A percentile compares a stretch with the other conserved stretches of the same genome.
These are phyloP conservation scores for Tringa solitaria DNA, from an alignment of 2,113 vertebrate species.

Conservation along the genomic window DNA sequence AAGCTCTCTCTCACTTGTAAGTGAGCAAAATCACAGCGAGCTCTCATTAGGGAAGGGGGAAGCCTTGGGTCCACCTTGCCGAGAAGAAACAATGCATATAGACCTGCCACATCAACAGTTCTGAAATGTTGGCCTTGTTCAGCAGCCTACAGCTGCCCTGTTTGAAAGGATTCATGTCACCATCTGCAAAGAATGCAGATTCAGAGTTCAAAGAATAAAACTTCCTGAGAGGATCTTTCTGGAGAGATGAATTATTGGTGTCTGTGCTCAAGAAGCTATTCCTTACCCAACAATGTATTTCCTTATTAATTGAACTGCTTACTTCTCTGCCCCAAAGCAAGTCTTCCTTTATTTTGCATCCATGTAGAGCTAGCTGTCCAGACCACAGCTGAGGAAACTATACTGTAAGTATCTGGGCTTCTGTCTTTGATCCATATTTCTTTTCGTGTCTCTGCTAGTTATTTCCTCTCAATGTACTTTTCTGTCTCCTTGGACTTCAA, in stretches of 20 bases:
- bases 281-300: neutral
- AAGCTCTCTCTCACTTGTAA: neutral
- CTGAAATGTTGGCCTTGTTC: neutral
- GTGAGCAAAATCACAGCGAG: neutral
- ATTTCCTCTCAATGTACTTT: neutral
- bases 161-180: neutral
- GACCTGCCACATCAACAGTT: rapidly evolving
- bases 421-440: neutral
- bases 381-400: neutral
- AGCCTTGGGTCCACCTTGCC: rapidly evolving
- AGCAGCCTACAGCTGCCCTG: neutral
- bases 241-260: neutral
- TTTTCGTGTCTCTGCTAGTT: neutral
- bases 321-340: neutral
- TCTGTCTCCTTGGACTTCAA: neutral
- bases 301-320: neutral
- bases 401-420: neutral
- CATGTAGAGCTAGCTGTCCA: neutral
- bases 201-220: neutral
- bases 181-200: neutral
- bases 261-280: neutral
- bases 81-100: neutral
- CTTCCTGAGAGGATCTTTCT: neutral
- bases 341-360: neutral
- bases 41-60: neutral